These are phyloP conservation scores for Perca flavescens DNA, from an alignment of 2,113 vertebrate species.

Conservation along the genomic window DNA sequence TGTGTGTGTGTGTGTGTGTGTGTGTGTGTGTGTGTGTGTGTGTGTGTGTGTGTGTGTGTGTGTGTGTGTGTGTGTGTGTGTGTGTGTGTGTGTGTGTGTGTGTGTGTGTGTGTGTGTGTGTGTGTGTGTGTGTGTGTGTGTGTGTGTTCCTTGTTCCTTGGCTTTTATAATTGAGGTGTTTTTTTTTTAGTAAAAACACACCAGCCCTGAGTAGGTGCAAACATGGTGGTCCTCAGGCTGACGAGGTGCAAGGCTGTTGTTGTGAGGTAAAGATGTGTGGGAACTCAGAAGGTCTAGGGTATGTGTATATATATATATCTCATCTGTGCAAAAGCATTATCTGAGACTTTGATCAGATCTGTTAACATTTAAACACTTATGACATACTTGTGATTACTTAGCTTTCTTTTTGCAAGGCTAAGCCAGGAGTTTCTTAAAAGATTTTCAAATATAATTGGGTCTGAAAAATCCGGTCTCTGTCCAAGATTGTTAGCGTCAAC, in stretches of 20 bases:
- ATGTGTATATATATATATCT: background rate
- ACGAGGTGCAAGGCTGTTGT: conserved; percentile 46
- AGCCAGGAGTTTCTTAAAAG: conserved; percentile 68
- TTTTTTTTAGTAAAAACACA: conserved; percentile 39
- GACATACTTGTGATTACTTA: conserved; percentile 79
- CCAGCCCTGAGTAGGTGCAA: conserved; percentile 5
- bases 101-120: conserved; percentile 1
- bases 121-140: conserved; percentile 6
- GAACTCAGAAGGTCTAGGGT: background rate
- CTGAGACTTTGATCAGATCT: conserved; percentile 79
- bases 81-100: conserved; percentile 27
- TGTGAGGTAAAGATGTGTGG: conserved; percentile 56
- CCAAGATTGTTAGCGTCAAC: conserved; percentile 73
- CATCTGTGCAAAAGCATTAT: background rate
- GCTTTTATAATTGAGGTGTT: conserved; percentile 51
- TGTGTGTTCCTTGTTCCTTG: conserved; percentile 31
- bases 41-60: conserved; percentile 2
- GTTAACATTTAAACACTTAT: conserved; percentile 67
- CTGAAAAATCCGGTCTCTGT: conserved; percentile 68
- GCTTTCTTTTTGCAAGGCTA: conserved; percentile 70
- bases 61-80: background rate
- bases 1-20: conserved; percentile 5
- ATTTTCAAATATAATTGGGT: conserved; percentile 81
- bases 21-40: conserved; percentile 27
- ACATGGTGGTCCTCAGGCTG: conserved; percentile 58